Evolutionary conservation across 2,797 vertebrate species (phyloP), one percentile per base, ranked within the genome.

Genomic region (Fistularia tabacaria): DNA sequence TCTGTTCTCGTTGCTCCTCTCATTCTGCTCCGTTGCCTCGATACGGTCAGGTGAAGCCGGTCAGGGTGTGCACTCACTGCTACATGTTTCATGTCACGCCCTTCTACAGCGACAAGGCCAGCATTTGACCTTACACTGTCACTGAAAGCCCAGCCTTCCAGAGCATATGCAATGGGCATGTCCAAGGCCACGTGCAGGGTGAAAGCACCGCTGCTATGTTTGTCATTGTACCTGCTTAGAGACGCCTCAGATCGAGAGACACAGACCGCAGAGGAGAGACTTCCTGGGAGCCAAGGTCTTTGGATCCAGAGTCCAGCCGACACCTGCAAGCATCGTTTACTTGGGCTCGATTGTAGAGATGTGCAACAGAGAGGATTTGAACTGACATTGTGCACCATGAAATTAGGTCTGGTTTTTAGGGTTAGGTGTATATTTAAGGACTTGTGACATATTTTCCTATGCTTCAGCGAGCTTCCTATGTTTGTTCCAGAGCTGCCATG

Each of bases 41-140:
- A 57, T 98, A 98, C 0, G 95, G 97, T 52, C 97, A 99, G 88
- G 91, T 97, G 91, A 98, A 96, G 84, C 93, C 95, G 0, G 97
- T 98, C 62, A 91, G 97, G 40, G 97, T 99, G 68, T 99, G 97
- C 89, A 99, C 97, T 41, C 97, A 99, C 89, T 99, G 97, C 91
- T 99, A 98, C 74, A 89, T 99, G 92, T 97, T 99, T 86, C 97
- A 99, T 41, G 97, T 99, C 82, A 99, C 97, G 1, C 97, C 97
- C 49, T 99, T 99, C 92, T 99, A 94, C 88, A 98, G 94, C 48
- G 95, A 91, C 82, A 89, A 90, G 81, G 85, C 89, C 6, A 71
- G 80, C 64, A 82, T 91, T 79, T 91, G 88, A 91, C 51, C 68
- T 12, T 53, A 60, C 11, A 57, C 44, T 12, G 46, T 56, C 65